These are phyloP conservation scores for Amazona finschi DNA, from an alignment of 2,797 vertebrate genomes.

Conservation along the genomic window DNA sequence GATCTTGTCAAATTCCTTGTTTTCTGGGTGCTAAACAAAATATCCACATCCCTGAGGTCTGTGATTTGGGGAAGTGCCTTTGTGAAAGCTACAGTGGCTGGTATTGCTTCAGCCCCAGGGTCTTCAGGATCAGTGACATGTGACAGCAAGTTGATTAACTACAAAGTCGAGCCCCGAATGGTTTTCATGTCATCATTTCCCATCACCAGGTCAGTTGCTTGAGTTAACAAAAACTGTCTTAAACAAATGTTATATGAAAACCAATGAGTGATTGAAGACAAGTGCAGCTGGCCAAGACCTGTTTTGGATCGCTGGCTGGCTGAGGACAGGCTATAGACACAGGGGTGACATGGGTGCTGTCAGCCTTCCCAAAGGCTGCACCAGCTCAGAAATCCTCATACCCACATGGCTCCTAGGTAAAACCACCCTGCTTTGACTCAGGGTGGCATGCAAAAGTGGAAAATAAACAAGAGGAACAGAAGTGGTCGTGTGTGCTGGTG, in stretches of 20 bases:
- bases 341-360: background rate
- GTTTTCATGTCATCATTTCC: background rate
- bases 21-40: background rate
- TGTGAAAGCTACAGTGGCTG: background rate
- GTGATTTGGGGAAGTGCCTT: background rate
- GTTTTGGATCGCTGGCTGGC: background rate
- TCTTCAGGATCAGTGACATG: background rate
- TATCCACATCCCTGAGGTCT: background rate
- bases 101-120: background rate
- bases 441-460: background rate
- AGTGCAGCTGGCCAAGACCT: background rate
- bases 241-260: background rate
- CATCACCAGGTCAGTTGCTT: background rate
- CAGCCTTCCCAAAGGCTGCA: background rate
- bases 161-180: background rate
- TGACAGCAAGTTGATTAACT: background rate
- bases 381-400: background rate
- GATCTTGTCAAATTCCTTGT: background rate
- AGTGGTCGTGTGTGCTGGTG: rapidly evolving
- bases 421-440: background rate
- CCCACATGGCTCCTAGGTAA: background rate
- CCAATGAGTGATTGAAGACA: background rate
- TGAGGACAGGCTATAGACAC: background rate
- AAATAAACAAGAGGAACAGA: background rate
- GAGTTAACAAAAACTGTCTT: background rate